Evolutionary conservation across 1,140 invertebrate species (phyloP).

Genomic region (Drosophila takahashii): DNA sequence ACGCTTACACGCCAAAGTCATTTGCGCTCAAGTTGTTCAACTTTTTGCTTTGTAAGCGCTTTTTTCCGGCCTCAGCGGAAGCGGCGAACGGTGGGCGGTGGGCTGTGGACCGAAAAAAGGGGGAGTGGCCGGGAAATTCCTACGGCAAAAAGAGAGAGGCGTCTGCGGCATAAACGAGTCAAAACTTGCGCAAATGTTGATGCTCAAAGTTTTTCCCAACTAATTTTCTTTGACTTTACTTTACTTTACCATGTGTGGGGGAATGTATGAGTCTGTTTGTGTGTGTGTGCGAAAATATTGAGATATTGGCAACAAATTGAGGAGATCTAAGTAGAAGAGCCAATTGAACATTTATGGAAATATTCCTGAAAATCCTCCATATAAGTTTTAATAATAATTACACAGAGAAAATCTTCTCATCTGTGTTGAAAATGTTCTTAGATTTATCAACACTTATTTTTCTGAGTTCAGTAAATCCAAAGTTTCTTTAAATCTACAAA

Average conservation of each 20-base stretch:
- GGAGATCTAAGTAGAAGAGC: constrained; percentile 15
- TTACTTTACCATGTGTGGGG: not conserved
- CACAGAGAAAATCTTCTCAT: too few species aligned
- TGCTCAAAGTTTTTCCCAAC: constrained; percentile 65
- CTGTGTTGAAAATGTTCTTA: too few species aligned
- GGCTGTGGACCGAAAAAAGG: not conserved
- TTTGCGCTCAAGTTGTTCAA: constrained; percentile 76
- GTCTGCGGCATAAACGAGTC: constrained; percentile 60
- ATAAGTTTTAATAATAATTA: not conserved
- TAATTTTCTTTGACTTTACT: constrained; percentile 64
- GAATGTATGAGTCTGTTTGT: constrained; percentile 14
- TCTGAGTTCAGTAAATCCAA: not conserved
- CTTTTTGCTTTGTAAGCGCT: constrained; percentile 76
- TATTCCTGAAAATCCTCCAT: constrained; percentile 5
- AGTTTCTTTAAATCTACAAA: not conserved
- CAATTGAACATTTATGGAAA: constrained; percentile 7
- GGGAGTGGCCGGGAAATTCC: constrained; percentile 11
- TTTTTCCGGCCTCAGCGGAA: constrained; percentile 72
- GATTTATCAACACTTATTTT: too few species aligned
- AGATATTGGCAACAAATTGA: constrained; percentile 52
- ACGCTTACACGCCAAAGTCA: constrained; percentile 73
- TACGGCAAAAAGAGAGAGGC: constrained; percentile 19
- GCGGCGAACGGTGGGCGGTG: constrained; percentile 33
- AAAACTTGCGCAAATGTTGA: constrained; percentile 73
- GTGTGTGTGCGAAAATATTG: constrained; percentile 28